A percentile compares a stretch with the other conserved stretches of the same genome.
Evolutionary conservation across 2,888 invertebrate species (phyloP).

Genomic region (Protodeltote pygarga): DNA sequence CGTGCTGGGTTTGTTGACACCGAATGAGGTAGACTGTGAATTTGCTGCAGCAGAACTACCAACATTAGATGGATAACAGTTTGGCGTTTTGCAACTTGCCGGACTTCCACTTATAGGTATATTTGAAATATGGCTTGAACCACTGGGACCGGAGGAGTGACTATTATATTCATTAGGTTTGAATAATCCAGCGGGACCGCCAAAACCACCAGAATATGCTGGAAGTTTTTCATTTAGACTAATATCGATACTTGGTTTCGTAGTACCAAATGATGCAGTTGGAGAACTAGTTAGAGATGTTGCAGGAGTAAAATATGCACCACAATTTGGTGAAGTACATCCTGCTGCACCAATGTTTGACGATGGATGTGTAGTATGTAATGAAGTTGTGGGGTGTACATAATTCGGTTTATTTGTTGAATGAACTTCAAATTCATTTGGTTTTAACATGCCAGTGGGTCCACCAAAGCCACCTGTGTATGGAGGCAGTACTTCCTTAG

Average conservation of each 20-base stretch:
- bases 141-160: constrained; percentile 10
- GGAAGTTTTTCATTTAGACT: constrained; percentile 40
- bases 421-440: constrained; percentile 30
- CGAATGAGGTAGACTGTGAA: constrained; percentile 15
- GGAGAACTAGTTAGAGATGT: constrained; percentile 19
- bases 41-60: constrained; percentile 7
- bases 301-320: constrained; percentile 15
- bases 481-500: constrained; percentile 34
- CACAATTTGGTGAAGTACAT: constrained; percentile 38
- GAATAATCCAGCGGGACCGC: constrained; percentile 62
- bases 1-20: constrained; percentile 20
- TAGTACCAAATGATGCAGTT: constrained; percentile 27
- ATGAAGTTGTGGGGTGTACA: constrained; percentile 21
- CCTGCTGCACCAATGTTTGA: constrained; percentile 8
- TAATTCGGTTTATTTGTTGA: constrained; percentile 24
- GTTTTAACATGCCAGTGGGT: constrained; percentile 52
- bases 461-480: constrained; percentile 69
- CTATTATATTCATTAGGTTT: constrained; percentile 42
- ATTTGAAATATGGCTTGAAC: constrained; percentile 6
- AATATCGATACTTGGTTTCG: constrained; percentile 24
- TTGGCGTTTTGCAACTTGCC: constrained; percentile 23
- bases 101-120: constrained; percentile 8
- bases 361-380: constrained; percentile 29
- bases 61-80: constrained; percentile 19
- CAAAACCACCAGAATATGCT: constrained; percentile 63